Evolutionary conservation across 2,113 vertebrate species (phyloP).

Genomic region (Uria aalge): DNA sequence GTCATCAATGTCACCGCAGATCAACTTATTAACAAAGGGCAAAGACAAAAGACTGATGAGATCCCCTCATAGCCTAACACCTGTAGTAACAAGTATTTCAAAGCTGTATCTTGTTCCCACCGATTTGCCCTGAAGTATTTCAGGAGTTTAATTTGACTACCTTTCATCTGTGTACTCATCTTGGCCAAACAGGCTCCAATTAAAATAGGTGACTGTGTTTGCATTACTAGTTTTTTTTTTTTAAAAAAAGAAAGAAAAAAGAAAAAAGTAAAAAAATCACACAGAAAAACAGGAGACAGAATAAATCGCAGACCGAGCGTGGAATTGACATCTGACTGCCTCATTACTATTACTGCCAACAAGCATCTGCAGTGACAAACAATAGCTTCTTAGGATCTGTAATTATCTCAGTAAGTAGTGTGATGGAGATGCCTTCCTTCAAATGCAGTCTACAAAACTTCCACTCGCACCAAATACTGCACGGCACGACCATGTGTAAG

Average conservation of each 20-base stretch:
- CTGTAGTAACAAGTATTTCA: not conserved
- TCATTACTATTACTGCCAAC: not conserved
- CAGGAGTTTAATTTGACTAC: not conserved
- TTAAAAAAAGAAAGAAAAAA: not conserved
- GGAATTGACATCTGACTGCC: not conserved
- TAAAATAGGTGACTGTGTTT: not conserved
- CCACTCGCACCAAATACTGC: not conserved
- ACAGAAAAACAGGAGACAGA: not conserved
- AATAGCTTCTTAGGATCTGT: not conserved
- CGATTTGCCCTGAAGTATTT: not conserved
- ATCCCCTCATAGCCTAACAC: not conserved
- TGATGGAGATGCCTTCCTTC: not conserved
- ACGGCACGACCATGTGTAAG: not conserved
- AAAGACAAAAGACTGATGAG: not conserved
- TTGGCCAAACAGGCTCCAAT: not conserved
- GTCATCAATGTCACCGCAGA: not conserved
- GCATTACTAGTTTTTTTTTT: not conserved
- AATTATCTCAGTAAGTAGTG: not conserved
- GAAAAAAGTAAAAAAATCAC: not conserved
- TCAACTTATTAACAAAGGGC: not conserved
- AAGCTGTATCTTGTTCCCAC: not conserved
- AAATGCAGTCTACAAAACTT: not conserved
- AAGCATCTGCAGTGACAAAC: not conserved
- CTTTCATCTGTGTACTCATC: not conserved
- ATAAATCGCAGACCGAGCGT: not conserved